These are phyloP conservation scores for Stichopus horrens DNA, from an alignment of 53 echinoderm and acorn worm genomes.

Conservation along the genomic window DNA sequence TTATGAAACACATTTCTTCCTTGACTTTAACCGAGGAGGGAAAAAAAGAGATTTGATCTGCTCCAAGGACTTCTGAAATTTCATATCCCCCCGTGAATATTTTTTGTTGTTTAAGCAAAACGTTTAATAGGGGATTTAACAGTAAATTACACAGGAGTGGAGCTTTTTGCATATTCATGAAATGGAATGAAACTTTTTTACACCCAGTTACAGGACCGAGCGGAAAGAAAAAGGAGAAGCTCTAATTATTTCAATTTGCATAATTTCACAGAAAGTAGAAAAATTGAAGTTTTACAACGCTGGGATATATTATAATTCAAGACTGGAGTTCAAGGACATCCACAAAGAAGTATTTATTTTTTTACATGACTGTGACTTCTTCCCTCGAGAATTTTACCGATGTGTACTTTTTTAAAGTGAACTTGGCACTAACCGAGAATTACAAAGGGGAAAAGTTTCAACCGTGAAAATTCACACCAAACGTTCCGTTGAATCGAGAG, in stretches of 20 bases:
- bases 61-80: constrained; percentile 7
- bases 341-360: not conserved
- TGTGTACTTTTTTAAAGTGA: constrained; percentile 6
- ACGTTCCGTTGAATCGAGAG: not conserved
- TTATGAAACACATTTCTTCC: not conserved
- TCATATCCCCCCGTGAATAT: constrained; percentile 1
- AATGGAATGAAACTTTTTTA: too few relatives aligned
- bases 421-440: constrained; percentile 4
- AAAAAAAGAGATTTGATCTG: constrained; percentile 4
- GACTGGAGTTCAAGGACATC: too few relatives aligned
- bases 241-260: too few relatives aligned
- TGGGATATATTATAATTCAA: too few relatives aligned
- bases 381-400: not conserved
- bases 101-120: not conserved
- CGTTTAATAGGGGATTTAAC: not conserved
- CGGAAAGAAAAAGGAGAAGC: too few relatives aligned
- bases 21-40: not conserved
- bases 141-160: not conserved
- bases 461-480: constrained; percentile 23
- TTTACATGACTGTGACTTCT: not conserved
- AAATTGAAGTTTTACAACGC: too few relatives aligned
- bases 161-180: not conserved
- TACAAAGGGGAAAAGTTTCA: constrained; percentile 5
- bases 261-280: too few relatives aligned
- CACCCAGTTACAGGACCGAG: too few relatives aligned